Evolutionary conservation across 2,797 vertebrate genomes (phyloP).

Genomic region (Lemur catta): DNA sequence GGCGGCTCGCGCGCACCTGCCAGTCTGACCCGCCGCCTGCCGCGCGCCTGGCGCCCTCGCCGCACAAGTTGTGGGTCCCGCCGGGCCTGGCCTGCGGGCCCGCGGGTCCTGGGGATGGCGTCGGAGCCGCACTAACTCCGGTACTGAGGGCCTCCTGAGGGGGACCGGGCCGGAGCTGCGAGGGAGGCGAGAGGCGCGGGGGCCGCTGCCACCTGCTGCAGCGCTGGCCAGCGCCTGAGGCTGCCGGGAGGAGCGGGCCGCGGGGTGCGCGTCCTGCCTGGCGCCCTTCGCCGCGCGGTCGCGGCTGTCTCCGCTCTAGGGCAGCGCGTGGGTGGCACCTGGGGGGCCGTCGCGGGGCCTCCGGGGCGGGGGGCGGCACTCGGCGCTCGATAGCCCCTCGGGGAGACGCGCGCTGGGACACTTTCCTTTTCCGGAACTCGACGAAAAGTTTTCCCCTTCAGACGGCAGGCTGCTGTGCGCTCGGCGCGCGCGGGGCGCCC

Average conservation of each 20-base stretch:
- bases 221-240: neutral
- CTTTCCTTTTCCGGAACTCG: slow-evolving; percentile 25
- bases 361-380: neutral
- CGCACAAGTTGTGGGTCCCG: neutral
- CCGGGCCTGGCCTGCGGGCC: slow-evolving; percentile 20
- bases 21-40: neutral
- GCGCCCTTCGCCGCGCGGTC: neutral
- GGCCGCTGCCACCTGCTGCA: slow-evolving; percentile 59
- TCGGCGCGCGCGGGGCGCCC: neutral
- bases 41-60: neutral
- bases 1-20: slow-evolving; percentile 38
- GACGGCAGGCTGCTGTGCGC: neutral
- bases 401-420: neutral
- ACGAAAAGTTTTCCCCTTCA: slow-evolving; percentile 41
- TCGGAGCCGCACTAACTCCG: slow-evolving; percentile 53
- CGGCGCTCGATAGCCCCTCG: neutral
- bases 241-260: neutral
- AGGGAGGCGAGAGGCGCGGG: neutral
- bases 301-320: neutral
- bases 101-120: slow-evolving; percentile 51
- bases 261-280: neutral
- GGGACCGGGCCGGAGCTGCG: neutral
- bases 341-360: neutral
- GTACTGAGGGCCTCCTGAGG: slow-evolving; percentile 44
- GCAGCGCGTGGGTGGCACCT: neutral